Evolutionary conservation across 2,888 invertebrate species (phyloP), one percentile per base, ranked within the genome.

Genomic region (Orchesellides sinensis): DNA sequence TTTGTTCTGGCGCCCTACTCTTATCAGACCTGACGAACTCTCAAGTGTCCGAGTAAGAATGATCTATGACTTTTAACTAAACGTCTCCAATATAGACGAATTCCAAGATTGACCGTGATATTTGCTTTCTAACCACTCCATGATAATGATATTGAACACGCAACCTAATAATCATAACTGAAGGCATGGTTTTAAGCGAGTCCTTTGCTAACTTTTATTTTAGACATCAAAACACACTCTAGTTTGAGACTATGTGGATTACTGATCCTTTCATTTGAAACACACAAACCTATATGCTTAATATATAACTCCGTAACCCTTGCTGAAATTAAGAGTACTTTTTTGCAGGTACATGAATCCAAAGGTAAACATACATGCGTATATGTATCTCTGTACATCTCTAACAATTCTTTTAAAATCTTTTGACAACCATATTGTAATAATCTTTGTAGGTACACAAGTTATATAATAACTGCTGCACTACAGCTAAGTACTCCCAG

Each of bases 51-150:
- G 69, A 69, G 61, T 10, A 49, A 61, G 81, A 81, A 68, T 81
- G 81, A 81, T 75, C 81, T 74, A 69, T 63, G 54, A 73, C 25
- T 66, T 73, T 32, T 12, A 14, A 52, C 29, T 17, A 69, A 49
- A 35, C 52, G 63, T 59, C 69, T 81, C 74, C 74, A 81, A 74
- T 35, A 47, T 52, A 35, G 69, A 52, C 52, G 32, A 29, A 19
- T 69, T 81, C 81, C 81, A 74, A 81, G 74, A 52, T 54, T 81
- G 73, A 74, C 69, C 68, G 69, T 68, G 61, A 69, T 81, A 68
- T 49, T 81, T 49, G 61, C 74, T 47, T 49, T 54, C 19, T 66
- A 59, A 74, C 63, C 63, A 68, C 59, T 81, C 74, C 81, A 81
- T 81, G 69, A 45, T 69, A 49, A 23, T n/a, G 29, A 61, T 29